Base-by-base conservation (phyloP, 2,113 vertebrate species). In the Antennarius striatus region DNA sequence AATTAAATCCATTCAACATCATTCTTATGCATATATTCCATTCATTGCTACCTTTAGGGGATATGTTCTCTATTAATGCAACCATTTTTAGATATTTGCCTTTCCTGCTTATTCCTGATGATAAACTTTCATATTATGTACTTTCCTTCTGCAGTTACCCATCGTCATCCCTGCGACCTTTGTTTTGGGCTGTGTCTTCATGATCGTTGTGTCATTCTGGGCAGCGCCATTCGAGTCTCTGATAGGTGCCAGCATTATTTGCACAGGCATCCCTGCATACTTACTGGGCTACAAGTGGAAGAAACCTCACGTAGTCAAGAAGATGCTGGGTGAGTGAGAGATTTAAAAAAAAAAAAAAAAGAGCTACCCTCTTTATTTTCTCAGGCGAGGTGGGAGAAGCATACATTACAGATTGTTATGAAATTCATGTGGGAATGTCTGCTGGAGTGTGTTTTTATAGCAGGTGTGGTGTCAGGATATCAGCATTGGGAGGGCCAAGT, bases 201-300 rank as follows among this genome's bases (percentile, higher is more conserved):
- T 92, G 91, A 92, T 92, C 28, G 5, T 74, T 0, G 91, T 92
- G 56, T 92, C 91, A 16, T 92, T 92, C 71, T 92, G 91, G 91
- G 91, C 91, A 0, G 90, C 91, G 61, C 91, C 91, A 1, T 87
- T 90, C 7, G 91, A 92, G 77, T 90, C 83, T 59, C 75, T 92
- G 77, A 8, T 92, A 4, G 91, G 91, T 61, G 75, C 72, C 63
- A 16, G 85, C 71, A 91, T 92, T 30, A 91, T 92, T 84, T 84
- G 92, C 71, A 91, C 91, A 11, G 91, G 91, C 54, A 73, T 92
- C 71, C 91, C 91, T 1, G 91, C 87, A 1, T 92, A 92, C 81
- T 81, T 91, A 15, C 86, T 92, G 79, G 91, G 91, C 62, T 90
- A 88, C 88, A 91, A 92, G 83, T 92, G 91, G 90, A 91, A 91